phyloP scores from a whole-genome alignment of 1,140 invertebrate species.

The Brachionus angularis region DNA sequence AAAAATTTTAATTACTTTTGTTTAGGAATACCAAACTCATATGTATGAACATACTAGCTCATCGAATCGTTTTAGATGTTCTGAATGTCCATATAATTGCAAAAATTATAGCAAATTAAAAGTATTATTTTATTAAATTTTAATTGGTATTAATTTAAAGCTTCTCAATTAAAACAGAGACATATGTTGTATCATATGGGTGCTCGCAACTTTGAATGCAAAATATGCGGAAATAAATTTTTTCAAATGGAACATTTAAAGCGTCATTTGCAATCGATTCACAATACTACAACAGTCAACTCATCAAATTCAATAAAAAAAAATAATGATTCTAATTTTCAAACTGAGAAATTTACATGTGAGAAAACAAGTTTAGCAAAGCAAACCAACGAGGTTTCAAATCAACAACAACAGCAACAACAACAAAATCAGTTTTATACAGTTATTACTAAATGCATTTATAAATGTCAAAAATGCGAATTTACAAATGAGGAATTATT shows the following conservation, averaged over 20 bases:
- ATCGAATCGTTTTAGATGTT: slow-evolving; percentile 35
- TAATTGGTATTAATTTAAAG: neutral
- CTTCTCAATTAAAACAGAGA: slow-evolving; percentile 14
- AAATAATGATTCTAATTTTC: neutral
- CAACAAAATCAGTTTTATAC: neutral
- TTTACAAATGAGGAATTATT: slow-evolving; percentile 16
- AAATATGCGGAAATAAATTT: slow-evolving; percentile 41
- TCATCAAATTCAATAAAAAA: neutral
- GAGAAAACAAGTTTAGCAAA: too few relatives aligned
- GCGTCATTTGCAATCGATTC: slow-evolving; percentile 41
- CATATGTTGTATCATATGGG: slow-evolving; percentile 43
- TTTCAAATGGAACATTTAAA: slow-evolving; percentile 44
- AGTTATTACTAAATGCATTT: slow-evolving; percentile 16
- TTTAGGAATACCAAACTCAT: slow-evolving; percentile 40
- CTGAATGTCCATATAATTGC: slow-evolving; percentile 40
- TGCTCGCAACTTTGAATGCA: slow-evolving; percentile 38
- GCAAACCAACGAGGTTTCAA: too few relatives aligned
- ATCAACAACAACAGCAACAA: neutral
- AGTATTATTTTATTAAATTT: neutral
- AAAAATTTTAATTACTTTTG: neutral
- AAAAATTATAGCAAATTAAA: slow-evolving; percentile 44
- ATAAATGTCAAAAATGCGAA: slow-evolving; percentile 27
- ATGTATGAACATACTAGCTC: slow-evolving; percentile 38
- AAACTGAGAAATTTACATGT: too few relatives aligned
- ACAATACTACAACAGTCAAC: neutral